These are phyloP conservation scores for Indicator maculatus DNA, from an alignment of 2,113 vertebrate genomes.

Conservation along the genomic window DNA sequence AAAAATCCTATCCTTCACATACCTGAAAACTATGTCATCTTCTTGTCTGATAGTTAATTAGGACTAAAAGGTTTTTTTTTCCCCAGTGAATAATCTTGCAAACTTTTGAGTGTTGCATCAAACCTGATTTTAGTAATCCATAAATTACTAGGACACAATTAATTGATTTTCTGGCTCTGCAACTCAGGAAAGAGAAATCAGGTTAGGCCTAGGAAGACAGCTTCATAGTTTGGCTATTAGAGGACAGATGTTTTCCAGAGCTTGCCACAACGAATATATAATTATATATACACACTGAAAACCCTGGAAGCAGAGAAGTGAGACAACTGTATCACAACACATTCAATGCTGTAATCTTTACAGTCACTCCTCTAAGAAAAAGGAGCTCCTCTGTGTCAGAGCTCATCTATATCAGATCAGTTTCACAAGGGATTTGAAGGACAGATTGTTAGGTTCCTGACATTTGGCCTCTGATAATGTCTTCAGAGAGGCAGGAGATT, in stretches of 20 bases:
- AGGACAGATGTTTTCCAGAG: neutral
- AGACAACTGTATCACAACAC: neutral
- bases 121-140: slow-evolving; percentile 32
- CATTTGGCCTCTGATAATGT: neutral
- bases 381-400: neutral
- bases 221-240: neutral
- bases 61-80: neutral
- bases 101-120: neutral
- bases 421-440: neutral
- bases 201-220: neutral
- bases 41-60: neutral
- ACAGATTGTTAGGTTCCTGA: neutral
- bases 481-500: neutral
- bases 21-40: neutral
- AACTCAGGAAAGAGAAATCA: neutral
- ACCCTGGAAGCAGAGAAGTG: neutral
- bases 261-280: neutral
- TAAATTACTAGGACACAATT: slow-evolving; percentile 19
- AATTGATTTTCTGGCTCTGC: neutral
- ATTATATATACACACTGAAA: neutral
- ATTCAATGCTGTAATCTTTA: neutral
- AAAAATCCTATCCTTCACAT: neutral
- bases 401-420: neutral
- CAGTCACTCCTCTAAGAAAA: neutral
- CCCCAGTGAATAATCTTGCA: neutral